These are phyloP conservation scores for Sebastes itinus DNA, from an alignment of 2,797 vertebrate species.

Conservation along the genomic window DNA sequence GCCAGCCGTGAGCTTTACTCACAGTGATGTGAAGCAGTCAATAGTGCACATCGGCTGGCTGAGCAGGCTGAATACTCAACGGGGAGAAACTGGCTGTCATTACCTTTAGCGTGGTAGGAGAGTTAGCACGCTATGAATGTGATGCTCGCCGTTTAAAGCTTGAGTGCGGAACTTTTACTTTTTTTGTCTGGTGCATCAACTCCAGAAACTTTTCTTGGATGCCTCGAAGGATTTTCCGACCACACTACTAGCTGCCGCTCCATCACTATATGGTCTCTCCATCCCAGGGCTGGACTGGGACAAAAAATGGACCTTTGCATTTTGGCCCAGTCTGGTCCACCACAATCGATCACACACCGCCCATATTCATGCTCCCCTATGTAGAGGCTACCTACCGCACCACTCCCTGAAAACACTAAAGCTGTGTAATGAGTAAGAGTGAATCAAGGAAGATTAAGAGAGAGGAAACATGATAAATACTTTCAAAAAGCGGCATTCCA, in stretches of 20 bases:
- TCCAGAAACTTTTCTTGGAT: not conserved
- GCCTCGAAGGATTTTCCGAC: not conserved
- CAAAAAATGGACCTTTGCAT: no score
- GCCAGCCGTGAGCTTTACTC: slow-evolving; percentile 27
- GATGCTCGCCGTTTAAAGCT: not conserved
- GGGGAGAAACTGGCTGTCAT: slow-evolving; percentile 9
- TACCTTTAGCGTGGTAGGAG: slow-evolving; percentile 6
- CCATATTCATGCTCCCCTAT: no score
- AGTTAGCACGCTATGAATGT: slow-evolving; percentile 1
- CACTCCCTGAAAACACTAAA: no score
- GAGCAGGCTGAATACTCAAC: slow-evolving; percentile 22
- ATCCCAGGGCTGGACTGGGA: no score
- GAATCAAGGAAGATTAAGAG: no score
- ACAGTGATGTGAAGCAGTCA: slow-evolving; percentile 35
- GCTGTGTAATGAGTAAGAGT: no score
- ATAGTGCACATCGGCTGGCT: not conserved
- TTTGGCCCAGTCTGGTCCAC: no score
- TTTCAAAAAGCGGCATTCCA: no score
- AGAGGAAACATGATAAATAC: no score
- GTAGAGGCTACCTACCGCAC: no score
- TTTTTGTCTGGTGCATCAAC: not conserved
- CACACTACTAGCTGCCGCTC: not conserved
- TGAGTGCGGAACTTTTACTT: not conserved
- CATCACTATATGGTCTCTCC: not conserved
- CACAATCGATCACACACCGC: no score